Evolutionary conservation across 2,797 vertebrate genomes (phyloP).

Genomic region (Oceanodroma leucorhoa): DNA sequence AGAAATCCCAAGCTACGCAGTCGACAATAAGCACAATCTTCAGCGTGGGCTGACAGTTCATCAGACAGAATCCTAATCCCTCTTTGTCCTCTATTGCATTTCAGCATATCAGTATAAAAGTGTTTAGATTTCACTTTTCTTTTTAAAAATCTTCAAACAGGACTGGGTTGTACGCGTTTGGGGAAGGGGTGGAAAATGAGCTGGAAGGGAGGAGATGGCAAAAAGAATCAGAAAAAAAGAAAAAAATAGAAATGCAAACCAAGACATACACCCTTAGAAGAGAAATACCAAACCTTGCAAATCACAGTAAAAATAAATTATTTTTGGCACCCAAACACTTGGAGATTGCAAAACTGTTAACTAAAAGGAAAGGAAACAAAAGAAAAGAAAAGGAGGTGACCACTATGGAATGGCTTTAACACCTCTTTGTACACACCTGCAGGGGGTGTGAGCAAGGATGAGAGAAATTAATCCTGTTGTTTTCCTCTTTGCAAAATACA

Average conservation of each 20-base stretch:
- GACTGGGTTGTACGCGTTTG: background rate
- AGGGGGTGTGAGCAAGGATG: slow-evolving; percentile 18
- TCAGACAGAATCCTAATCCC: slow-evolving; percentile 38
- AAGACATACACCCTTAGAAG: slow-evolving; percentile 32
- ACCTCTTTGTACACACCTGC: slow-evolving; percentile 26
- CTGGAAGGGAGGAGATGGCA: background rate
- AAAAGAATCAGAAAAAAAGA: background rate
- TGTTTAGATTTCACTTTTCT: slow-evolving; percentile 3
- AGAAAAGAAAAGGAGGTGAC: slow-evolving; percentile 23
- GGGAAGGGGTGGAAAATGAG: background rate
- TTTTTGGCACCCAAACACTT: slow-evolving; percentile 72
- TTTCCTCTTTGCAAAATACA: slow-evolving; percentile 80
- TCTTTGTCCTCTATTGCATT: slow-evolving; percentile 47
- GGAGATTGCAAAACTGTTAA: slow-evolving; percentile 28
- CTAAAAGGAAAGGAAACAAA: background rate
- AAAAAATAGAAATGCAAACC: background rate
- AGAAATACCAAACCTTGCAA: slow-evolving; percentile 21
- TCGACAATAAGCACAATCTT: slow-evolving; percentile 24
- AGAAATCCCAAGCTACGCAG: slow-evolving; percentile 60
- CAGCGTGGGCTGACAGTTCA: slow-evolving; percentile 27
- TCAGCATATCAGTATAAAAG: slow-evolving; percentile 24
- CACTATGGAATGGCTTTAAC: slow-evolving; percentile 37
- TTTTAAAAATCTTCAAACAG: slow-evolving; percentile 8
- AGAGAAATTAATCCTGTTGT: slow-evolving; percentile 54
- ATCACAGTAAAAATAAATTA: slow-evolving; percentile 43